Evolutionary conservation across 1,140 invertebrate species (phyloP), one percentile per base, ranked within the genome.

Genomic region (Drosophila orosa): DNA sequence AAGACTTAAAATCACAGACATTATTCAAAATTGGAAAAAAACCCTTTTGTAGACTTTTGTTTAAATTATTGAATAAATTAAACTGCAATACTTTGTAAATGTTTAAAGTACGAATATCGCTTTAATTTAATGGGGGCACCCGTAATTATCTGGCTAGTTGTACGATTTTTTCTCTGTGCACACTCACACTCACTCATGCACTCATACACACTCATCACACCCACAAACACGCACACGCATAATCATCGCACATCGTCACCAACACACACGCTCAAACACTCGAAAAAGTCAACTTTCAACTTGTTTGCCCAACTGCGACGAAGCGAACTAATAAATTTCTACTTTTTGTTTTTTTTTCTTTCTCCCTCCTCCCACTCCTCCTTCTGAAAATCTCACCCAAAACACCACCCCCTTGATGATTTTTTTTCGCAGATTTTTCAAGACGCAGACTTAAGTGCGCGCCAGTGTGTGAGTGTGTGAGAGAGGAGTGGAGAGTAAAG

Each of bases 311-410:
- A 86, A 89, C 73, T 78, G 85, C 85, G 66, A 81, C 78, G 78
- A 84, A 90, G 85, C 85, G 68, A 90, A 89, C 85, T 90, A 89
- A 89, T 90, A 89, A 89, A 90, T 90, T 85, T 90, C 63, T 75
- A 85, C 71, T 85, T 82, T 82, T 67, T 79, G 77, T 83, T 69
- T 50, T 48, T 76, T 61, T 25, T 58, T 40, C 40, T 33, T 35
- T 13, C 54, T 13, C 50, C 48, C 35, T 29, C 40, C 39, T 44
- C 31, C 52, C 58, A 50, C 19, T 59, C 13, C 48, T 42, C 45
- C 66, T 50, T 19, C 50, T 35, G 25, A 39, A 33, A 37, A 37
- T 29, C 39, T 33, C 44, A 24, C 50, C 48, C 37, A 40, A 65
- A 65, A 60, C 33, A 33, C 60, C 56, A 56, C 57, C 42, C 68